A percentile compares a stretch with the other conserved stretches of the same genome.
Evolutionary conservation across 2,888 invertebrate genomes (phyloP).

Genomic region (Athripsodes cinereus): DNA sequence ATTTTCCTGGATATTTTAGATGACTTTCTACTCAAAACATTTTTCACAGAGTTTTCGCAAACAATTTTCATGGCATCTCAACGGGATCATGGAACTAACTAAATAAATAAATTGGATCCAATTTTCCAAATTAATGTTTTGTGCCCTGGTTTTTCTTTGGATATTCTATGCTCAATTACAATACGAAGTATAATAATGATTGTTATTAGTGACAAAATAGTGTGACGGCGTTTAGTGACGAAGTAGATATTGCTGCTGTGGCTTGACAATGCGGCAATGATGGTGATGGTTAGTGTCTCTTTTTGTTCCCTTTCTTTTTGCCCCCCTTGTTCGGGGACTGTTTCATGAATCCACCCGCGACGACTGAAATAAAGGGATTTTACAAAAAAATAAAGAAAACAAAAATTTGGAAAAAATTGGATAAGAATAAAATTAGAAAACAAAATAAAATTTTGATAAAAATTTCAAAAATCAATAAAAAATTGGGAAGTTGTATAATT

Average conservation of each 20-base stretch:
- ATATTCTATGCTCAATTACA: no score
- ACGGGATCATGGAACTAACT: no score
- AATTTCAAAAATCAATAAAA: no score
- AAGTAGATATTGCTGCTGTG: not conserved
- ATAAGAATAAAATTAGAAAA: constrained; percentile 3
- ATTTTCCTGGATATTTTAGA: no score
- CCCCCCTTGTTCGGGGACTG: constrained; percentile 33
- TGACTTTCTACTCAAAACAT: no score
- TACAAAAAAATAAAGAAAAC: constrained; percentile 8
- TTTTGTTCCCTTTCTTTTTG: constrained; percentile 37
- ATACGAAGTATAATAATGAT: not conserved
- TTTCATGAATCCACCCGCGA: constrained; percentile 25
- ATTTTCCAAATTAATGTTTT: no score
- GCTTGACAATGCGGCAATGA: not conserved
- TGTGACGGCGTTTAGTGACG: not conserved
- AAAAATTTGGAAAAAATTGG: constrained; percentile 1
- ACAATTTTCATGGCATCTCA: no score
- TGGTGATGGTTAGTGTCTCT: constrained; percentile 8
- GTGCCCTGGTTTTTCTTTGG: no score
- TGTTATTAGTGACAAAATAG: not conserved
- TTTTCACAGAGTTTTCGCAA: no score
- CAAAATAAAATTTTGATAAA: no score
- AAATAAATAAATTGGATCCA: no score
- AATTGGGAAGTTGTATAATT: no score
- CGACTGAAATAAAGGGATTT: constrained; percentile 17